phyloP scores from a whole-genome alignment of 2,113 vertebrate species.

The Chaenogobius annularis region DNA sequence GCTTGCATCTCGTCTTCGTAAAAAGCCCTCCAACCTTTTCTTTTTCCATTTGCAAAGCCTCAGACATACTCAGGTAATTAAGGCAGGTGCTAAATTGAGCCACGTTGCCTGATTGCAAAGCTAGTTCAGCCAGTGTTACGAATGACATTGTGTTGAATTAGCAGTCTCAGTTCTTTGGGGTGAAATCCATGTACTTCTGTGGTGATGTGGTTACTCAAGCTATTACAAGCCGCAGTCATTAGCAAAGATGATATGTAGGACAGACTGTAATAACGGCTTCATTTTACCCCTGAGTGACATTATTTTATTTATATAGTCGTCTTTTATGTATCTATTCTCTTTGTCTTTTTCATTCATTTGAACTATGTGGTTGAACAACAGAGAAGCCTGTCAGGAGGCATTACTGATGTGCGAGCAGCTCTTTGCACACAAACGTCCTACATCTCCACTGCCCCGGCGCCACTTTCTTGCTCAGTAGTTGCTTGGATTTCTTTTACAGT shows the following conservation, averaged over 20 bases:
- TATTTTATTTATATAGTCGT: slow-evolving; percentile 40
- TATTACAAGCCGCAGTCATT: slow-evolving; percentile 60
- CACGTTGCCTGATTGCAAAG: slow-evolving; percentile 47
- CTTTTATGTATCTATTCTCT: slow-evolving; percentile 30
- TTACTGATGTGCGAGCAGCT: slow-evolving; percentile 43
- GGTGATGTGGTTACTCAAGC: slow-evolving; percentile 54
- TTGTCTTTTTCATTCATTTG: slow-evolving; percentile 33
- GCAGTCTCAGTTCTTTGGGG: slow-evolving; percentile 43
- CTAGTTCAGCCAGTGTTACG: slow-evolving; percentile 32
- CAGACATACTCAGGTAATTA: slow-evolving; percentile 54
- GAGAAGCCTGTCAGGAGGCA: slow-evolving; percentile 50
- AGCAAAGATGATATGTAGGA: slow-evolving; percentile 51
- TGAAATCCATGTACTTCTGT: slow-evolving; percentile 51
- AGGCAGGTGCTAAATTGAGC: slow-evolving; percentile 56
- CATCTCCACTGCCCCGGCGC: slow-evolving; percentile 34
- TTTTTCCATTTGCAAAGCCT: slow-evolving; percentile 33
- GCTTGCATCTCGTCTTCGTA: slow-evolving; percentile 54
- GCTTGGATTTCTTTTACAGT: slow-evolving; percentile 32
- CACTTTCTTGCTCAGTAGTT: slow-evolving; percentile 23
- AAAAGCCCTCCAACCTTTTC: slow-evolving; percentile 45
- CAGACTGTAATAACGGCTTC: slow-evolving; percentile 46
- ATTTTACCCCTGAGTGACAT: slow-evolving; percentile 37
- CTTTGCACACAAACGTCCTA: slow-evolving; percentile 38
- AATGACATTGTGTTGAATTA: slow-evolving; percentile 37
- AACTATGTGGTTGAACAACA: slow-evolving; percentile 50